phyloP scores from a whole-genome alignment of 1,140 invertebrate genomes.

The Trachymyrmex septentrionalis region DNA sequence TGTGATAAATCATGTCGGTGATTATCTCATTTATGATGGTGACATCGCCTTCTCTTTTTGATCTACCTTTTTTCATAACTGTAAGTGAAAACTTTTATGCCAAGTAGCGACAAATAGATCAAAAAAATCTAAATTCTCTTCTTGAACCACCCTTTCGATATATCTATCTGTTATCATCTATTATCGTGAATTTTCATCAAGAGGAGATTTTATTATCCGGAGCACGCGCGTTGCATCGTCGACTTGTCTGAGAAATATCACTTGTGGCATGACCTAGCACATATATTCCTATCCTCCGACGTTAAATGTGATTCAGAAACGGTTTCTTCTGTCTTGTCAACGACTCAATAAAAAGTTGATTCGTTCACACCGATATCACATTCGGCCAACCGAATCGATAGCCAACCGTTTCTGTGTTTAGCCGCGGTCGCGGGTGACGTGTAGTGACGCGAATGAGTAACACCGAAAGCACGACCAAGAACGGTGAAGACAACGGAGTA shows the following conservation, averaged over 20 bases:
- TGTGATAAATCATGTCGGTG: conserved; percentile 64
- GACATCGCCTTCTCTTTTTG: conserved; percentile 32
- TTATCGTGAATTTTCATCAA: conserved; percentile 3
- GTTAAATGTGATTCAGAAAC: conserved; percentile 28
- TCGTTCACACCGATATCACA: neutral
- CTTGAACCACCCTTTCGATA: conserved; percentile 4
- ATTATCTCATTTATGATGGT: conserved; percentile 66
- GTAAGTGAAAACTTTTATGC: conserved; percentile 76
- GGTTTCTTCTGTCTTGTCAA: conserved; percentile 2
- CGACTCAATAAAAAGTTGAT: conserved; percentile 18
- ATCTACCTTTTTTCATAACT: too few relatives aligned
- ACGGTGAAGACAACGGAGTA: conserved; percentile 24
- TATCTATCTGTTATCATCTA: conserved; percentile 50
- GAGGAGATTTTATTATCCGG: neutral
- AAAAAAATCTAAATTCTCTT: conserved; percentile 11
- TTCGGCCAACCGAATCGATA: conserved; percentile 8
- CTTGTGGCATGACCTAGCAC: neutral
- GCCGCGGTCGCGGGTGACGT: conserved; percentile 3
- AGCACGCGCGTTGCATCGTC: neutral
- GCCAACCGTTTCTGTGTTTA: neutral
- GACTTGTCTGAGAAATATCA: neutral
- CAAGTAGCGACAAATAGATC: conserved; percentile 65
- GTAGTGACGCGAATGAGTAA: conserved; percentile 33
- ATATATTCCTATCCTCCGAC: neutral
- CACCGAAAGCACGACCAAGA: neutral